These are phyloP conservation scores for Rhaphigaster nebulosa DNA, from an alignment of 2,888 invertebrate genomes.

Conservation along the genomic window DNA sequence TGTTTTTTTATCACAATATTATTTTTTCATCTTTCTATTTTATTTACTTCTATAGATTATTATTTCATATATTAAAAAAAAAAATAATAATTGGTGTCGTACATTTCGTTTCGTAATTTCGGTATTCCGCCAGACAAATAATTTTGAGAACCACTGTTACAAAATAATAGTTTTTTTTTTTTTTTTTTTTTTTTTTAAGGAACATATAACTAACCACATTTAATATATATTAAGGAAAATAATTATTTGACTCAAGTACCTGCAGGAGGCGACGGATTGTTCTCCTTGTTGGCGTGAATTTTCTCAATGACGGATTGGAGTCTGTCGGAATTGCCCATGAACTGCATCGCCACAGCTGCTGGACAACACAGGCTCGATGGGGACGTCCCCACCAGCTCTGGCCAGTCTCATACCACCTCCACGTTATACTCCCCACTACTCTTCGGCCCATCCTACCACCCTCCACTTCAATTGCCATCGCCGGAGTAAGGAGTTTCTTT, in stretches of 20 bases:
- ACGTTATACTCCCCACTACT: background rate
- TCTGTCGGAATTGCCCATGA: constrained; percentile 88
- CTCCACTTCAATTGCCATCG: background rate
- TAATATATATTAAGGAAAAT: background rate
- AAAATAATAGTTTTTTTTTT: no score
- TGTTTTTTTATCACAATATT: no score
- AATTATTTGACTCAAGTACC: background rate
- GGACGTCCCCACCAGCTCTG: background rate
- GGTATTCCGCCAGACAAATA: no score
- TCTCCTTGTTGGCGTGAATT: constrained; percentile 88
- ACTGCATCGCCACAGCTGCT: constrained; percentile 75
- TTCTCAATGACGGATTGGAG: constrained; percentile 88
- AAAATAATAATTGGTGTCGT: no score
- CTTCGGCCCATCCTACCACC: background rate
- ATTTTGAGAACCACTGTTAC: no score
- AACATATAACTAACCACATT: background rate
- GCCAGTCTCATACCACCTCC: background rate
- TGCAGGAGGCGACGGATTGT: constrained; percentile 66
- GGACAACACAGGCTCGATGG: background rate
- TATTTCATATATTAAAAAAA: no score
- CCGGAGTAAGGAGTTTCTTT: background rate
- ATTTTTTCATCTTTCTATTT: no score
- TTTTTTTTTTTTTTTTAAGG: no score
- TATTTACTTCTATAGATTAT: no score
- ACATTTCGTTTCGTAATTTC: no score